Percentiles rank a stretch among this genome's conserved stretches.
phyloP scores from a whole-genome alignment of 2,888 invertebrate genomes.

The Agriopis marginaria region DNA sequence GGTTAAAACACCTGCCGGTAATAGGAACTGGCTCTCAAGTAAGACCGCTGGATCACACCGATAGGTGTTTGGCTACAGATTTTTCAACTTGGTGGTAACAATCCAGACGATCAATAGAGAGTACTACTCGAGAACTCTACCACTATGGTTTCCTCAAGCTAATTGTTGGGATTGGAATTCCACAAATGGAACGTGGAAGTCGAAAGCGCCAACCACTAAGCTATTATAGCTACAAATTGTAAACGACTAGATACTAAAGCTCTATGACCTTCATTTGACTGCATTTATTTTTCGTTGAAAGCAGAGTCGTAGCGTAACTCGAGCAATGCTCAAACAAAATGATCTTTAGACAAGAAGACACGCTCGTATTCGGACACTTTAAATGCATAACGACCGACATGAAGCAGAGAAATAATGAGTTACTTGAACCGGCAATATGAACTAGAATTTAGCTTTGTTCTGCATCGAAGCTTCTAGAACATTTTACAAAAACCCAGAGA shows the following conservation, averaged over 20 bases:
- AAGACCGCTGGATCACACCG: too few relatives aligned
- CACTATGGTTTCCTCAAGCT: too few relatives aligned
- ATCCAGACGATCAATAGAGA: too few relatives aligned
- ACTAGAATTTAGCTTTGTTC: constrained; percentile 61
- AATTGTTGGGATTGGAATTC: too few relatives aligned
- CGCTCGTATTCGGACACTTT: constrained; percentile 30
- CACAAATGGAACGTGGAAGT: too few relatives aligned
- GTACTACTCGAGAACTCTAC: too few relatives aligned
- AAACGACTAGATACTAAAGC: not conserved
- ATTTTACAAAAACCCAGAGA: not conserved
- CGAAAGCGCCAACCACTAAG: too few relatives aligned
- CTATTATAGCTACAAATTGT: not conserved
- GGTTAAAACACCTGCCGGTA: too few relatives aligned
- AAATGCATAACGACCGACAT: constrained; percentile 31
- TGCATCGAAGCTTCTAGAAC: constrained; percentile 45
- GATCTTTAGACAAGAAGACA: constrained; percentile 15
- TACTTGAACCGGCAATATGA: constrained; percentile 46
- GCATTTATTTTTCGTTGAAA: constrained; percentile 16
- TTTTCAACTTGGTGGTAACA: too few relatives aligned
- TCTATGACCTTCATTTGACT: constrained; percentile 7
- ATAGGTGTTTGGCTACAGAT: too few relatives aligned
- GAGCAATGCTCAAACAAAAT: constrained; percentile 15
- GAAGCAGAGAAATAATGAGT: constrained; percentile 61
- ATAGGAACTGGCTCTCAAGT: too few relatives aligned
- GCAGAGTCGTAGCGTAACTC: constrained; percentile 8